phyloP scores from a whole-genome alignment of 2,113 vertebrate species.

The Sapayoa aenigma region DNA sequence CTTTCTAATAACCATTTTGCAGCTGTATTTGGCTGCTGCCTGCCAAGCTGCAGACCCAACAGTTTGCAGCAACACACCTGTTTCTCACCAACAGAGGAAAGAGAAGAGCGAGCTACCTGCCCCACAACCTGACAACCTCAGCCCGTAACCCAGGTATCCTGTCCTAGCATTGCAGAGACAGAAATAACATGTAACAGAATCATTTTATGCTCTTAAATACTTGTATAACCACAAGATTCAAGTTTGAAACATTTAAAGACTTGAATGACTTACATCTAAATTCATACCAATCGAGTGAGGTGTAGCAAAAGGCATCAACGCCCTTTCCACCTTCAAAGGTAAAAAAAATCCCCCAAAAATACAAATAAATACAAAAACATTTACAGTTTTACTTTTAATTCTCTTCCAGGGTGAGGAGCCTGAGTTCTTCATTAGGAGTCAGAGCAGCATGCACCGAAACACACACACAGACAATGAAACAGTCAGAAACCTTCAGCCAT shows the following conservation, averaged over 20 bases:
- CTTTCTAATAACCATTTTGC: neutral
- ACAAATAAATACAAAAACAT: no score
- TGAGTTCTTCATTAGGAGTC: neutral
- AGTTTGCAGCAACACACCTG: neutral
- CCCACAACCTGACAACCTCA: neutral
- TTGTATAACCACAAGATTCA: neutral
- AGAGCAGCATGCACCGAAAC: neutral
- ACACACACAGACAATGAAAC: fast-evolving
- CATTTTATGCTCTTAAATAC: neutral
- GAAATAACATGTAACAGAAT: fast-evolving
- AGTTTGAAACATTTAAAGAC: neutral
- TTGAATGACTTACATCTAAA: neutral
- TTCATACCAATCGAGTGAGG: neutral
- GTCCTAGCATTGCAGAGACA: neutral
- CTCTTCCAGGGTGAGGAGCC: neutral
- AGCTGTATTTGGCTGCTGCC: neutral
- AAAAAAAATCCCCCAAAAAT: neutral
- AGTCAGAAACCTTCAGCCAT: neutral
- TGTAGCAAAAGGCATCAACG: neutral
- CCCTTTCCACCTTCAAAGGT: neutral
- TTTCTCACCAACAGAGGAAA: neutral
- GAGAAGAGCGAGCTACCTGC: neutral
- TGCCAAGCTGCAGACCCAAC: neutral
- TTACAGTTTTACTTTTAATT: neutral
- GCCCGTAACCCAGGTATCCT: neutral